Percentiles rank a stretch among this genome's conserved stretches.
These are phyloP conservation scores for Peromyscus attwateri DNA, from an alignment of 2,797 vertebrate genomes.

Conservation along the genomic window DNA sequence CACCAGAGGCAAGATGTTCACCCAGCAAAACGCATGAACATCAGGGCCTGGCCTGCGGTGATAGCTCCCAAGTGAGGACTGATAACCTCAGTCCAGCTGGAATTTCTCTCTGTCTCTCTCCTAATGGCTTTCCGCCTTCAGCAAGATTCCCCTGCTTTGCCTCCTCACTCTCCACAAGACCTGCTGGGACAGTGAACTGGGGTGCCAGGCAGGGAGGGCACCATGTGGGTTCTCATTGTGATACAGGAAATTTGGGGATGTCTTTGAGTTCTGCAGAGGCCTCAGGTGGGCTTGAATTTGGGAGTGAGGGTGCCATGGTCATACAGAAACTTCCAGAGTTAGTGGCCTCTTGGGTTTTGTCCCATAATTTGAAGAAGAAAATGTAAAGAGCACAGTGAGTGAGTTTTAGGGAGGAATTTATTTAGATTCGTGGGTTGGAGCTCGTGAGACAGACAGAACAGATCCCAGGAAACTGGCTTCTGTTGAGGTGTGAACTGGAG, in stretches of 20 bases:
- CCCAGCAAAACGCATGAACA: too few species aligned
- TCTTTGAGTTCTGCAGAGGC: neutral
- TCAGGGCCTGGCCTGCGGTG: neutral
- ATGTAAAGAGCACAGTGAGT: neutral
- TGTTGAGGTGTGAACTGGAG: neutral
- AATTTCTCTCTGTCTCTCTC: neutral
- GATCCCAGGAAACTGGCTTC: neutral
- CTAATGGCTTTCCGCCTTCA: neutral
- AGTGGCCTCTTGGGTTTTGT: neutral
- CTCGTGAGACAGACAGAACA: neutral
- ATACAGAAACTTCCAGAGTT: neutral
- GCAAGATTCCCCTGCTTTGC: neutral
- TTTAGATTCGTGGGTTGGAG: neutral
- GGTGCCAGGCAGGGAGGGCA: neutral
- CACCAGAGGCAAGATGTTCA: neutral
- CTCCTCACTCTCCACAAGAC: neutral
- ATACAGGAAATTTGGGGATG: neutral
- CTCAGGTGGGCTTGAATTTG: neutral
- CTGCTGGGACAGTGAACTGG: neutral
- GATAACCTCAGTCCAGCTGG: neutral
- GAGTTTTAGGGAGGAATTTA: neutral
- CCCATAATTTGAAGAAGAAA: neutral
- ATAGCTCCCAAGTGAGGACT: too few species aligned
- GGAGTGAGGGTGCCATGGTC: neutral
- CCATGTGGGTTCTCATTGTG: neutral